Base-by-base conservation (phyloP, 2,113 vertebrate genomes). In the Protobothrops mucrosquamatus region DNA sequence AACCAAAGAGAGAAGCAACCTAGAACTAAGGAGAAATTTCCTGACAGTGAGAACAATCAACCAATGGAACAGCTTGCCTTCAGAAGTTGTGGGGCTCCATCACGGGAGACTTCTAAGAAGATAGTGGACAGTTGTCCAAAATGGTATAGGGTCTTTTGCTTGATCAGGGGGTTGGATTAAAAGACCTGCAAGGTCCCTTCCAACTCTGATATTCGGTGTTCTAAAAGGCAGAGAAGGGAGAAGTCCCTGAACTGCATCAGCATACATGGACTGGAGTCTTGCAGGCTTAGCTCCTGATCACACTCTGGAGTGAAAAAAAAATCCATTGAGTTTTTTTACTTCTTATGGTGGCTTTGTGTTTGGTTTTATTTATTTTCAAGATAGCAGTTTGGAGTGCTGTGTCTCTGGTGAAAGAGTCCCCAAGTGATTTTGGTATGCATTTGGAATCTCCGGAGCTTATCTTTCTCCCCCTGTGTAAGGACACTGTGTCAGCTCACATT, bases 221-320 rank as follows among this genome's bases (percentile, higher is more conserved):
- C 29, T n/a, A 15, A 69, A 22, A n/a, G 26, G 43, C 20, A 59
- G 29, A 56, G 15, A 14, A 6, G 15, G 9, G 24, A 20, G 12
- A 51, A 64, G 0, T 26, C 43, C 43, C 11, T 26, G 26, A 34
- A 39, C 55, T 39, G 34, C 88, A 89, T 59, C 9, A 1, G 8
- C 59, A 90, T 20, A 56, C 26, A 23, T 46, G 15, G 4, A 61
- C 4, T 43, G 34, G 24, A 59, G 7, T 4, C 26, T 48, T 59
- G 18, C 24, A 85, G 11, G 34, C 12, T 43, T 34, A 87, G 56
- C 1, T 59, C 24, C 3, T 59, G 22, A 39, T 54, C 23, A 55
- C 11, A 2, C 57, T 6, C 9, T 7, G 4, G 23, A 34, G 15
- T 11, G 1, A 1, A 2, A 18, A 3, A 3, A 20, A 7, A 20